These are phyloP conservation scores for Candidula unifasciata DNA, from an alignment of 2,888 invertebrate species.

Conservation along the genomic window DNA sequence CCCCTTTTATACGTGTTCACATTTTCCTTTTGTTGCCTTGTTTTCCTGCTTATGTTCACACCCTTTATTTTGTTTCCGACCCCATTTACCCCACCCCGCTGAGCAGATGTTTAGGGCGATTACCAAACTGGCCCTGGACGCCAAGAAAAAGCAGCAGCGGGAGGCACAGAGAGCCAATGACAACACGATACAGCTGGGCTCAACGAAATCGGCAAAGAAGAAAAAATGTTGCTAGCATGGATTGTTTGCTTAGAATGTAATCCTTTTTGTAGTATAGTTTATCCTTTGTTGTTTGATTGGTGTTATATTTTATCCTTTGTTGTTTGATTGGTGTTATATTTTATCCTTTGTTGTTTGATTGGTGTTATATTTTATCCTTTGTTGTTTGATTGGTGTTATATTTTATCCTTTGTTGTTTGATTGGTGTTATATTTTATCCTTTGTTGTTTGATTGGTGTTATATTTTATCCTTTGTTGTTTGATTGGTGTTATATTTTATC, in stretches of 20 bases:
- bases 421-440: too few species aligned
- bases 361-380: too few species aligned
- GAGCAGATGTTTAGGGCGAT: slow-evolving; percentile 85
- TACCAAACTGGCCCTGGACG: slow-evolving; percentile 88
- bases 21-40: slow-evolving; percentile 7
- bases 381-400: too few species aligned
- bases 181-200: slow-evolving; percentile 40
- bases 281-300: background rate
- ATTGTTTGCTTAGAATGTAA: slow-evolving; percentile 18
- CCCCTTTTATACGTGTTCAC: background rate
- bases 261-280: background rate
- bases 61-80: slow-evolving; percentile 11
- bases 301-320: background rate
- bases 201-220: slow-evolving; percentile 36
- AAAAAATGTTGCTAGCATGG: slow-evolving; percentile 52
- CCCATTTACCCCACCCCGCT: background rate
- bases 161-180: slow-evolving; percentile 55
- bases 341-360: too few species aligned
- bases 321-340: background rate
- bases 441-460: too few species aligned
- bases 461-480: too few species aligned
- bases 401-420: too few species aligned
- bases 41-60: slow-evolving; percentile 12
- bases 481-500: too few species aligned
- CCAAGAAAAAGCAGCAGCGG: slow-evolving; percentile 83